Conservation (phyloP, 2,797 vertebrate species). For the Ficedula albicollis region DNA sequence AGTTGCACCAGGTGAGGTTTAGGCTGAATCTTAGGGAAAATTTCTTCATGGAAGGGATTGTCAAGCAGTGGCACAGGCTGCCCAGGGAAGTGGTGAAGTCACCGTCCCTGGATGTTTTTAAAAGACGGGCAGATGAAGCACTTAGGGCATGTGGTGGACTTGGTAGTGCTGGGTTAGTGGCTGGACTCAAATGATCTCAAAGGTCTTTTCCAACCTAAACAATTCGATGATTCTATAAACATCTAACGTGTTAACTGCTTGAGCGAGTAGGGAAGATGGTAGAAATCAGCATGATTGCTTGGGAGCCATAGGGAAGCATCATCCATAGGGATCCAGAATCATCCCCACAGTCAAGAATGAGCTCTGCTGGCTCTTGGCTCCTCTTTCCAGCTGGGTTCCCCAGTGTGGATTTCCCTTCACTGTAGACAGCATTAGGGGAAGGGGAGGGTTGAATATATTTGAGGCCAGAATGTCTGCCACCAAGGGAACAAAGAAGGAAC, state of each 20-base stretch:
- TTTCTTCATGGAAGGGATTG: background rate
- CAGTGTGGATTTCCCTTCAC: background rate
- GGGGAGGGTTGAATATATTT: background rate
- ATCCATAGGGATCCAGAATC: background rate
- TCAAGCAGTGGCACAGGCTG: background rate
- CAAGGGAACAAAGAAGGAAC: background rate
- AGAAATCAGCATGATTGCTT: background rate
- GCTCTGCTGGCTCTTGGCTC: background rate
- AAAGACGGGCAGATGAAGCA: background rate
- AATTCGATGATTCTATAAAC: background rate
- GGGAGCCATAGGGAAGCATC: background rate
- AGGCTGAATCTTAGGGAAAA: background rate
- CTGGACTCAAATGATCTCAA: background rate
- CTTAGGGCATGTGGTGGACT: background rate
- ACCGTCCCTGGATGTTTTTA: background rate
- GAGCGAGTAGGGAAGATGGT: background rate
- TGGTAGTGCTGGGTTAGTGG: background rate
- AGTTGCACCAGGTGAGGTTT: background rate
- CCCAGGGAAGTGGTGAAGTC: background rate
- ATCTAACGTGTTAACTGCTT: background rate
- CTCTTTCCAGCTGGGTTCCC: background rate
- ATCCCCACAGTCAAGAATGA: background rate
- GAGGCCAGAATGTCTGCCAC: background rate
- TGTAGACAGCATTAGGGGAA: background rate
- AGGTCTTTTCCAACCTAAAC: background rate